phyloP scores from a whole-genome alignment of 1,140 invertebrate genomes.

The Drosophila mojavensis region DNA sequence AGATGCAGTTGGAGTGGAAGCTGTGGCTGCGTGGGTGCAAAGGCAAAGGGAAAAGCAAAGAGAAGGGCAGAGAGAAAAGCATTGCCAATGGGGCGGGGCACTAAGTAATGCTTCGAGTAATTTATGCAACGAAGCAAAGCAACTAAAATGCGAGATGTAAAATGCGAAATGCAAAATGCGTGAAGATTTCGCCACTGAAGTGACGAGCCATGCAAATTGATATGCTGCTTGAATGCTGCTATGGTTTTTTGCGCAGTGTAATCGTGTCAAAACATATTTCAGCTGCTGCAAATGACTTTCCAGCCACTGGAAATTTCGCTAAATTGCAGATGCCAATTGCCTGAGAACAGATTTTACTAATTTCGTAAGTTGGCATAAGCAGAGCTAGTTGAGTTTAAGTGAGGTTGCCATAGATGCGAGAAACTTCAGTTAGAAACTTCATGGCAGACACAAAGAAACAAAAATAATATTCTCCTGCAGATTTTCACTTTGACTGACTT shows the following conservation, averaged over 20 bases:
- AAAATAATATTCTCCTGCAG: too few relatives aligned
- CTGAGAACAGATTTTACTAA: not conserved
- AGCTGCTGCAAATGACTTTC: not conserved
- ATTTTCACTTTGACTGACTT: too few relatives aligned
- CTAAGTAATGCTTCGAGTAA: slow-evolving; percentile 51
- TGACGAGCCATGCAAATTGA: slow-evolving; percentile 77
- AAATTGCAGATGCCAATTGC: not conserved
- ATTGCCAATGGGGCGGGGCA: slow-evolving; percentile 4
- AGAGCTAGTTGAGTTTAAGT: too few relatives aligned
- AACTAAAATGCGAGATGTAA: slow-evolving; percentile 67
- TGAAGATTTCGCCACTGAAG: slow-evolving; percentile 62
- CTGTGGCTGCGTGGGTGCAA: not conserved
- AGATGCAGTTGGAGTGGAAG: slow-evolving; percentile 18
- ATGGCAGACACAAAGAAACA: too few relatives aligned
- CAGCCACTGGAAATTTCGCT: slow-evolving; percentile 23
- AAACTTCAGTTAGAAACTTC: too few relatives aligned
- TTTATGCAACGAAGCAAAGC: slow-evolving; percentile 75
- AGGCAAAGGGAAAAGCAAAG: too few relatives aligned
- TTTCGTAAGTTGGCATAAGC: not conserved
- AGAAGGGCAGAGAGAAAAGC: too few relatives aligned
- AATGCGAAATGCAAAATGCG: slow-evolving; percentile 49
- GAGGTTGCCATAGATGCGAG: too few relatives aligned
- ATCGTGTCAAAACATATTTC: slow-evolving; percentile 4
- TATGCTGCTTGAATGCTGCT: slow-evolving; percentile 10
- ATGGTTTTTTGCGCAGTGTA: slow-evolving; percentile 17